Percentiles rank a stretch among this genome's conserved stretches.
Evolutionary conservation across 2,888 invertebrate species (phyloP).

Genomic region (Cotesia congregata): DNA sequence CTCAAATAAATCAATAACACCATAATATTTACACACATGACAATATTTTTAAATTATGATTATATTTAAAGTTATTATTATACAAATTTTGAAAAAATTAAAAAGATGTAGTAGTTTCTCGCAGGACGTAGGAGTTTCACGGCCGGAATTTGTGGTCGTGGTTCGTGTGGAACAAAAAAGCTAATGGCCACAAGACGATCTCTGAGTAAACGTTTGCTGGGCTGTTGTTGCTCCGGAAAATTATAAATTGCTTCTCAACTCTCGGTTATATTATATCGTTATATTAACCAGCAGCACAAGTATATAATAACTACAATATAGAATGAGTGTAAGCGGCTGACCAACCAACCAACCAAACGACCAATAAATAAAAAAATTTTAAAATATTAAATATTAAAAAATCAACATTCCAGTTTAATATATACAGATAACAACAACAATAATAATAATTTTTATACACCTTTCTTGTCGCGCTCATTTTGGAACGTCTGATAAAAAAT

Average conservation of each 20-base stretch:
- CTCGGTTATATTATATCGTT: conserved; percentile 54
- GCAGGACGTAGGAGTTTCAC: conserved; percentile 34
- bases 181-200: conserved; percentile 55
- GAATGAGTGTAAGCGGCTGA: not conserved
- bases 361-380: conserved; percentile 11
- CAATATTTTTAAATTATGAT: too few species aligned
- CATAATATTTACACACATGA: too few species aligned
- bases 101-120: not conserved
- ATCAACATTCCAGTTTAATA: not conserved
- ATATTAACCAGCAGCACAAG: conserved; percentile 20
- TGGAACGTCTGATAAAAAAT: not conserved
- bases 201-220: conserved; percentile 54
- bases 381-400: not conserved
- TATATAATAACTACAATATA: too few species aligned
- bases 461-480: not conserved
- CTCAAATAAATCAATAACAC: too few species aligned
- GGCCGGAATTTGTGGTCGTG: conserved; percentile 63
- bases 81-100: not conserved
- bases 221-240: conserved; percentile 60
- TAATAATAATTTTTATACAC: not conserved
- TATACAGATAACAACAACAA: not conserved
- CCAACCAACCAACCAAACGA: conserved; percentile 1
- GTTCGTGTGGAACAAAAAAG: conserved; percentile 55
- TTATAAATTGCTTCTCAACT: conserved; percentile 59
- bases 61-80: too few species aligned